Percentiles rank a stretch among this genome's conserved stretches.
Evolutionary conservation across 2,113 vertebrate genomes (phyloP).

Genomic region (Misgurnus anguillicaudatus): DNA sequence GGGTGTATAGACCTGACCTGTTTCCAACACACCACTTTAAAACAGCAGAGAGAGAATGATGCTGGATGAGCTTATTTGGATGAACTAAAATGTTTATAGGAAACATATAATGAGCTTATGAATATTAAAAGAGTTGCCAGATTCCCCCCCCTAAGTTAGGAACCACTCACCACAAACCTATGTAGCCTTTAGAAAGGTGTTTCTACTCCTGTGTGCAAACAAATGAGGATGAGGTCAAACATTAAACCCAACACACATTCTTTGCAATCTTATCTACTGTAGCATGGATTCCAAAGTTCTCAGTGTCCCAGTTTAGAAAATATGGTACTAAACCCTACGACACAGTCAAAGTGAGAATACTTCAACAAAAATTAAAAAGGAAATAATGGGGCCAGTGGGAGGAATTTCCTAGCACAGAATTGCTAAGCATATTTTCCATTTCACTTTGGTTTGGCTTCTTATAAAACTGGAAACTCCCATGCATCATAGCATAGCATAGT

Average conservation of each 20-base stretch:
- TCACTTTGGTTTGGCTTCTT: constrained; percentile 1
- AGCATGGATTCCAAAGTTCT: constrained; percentile 35
- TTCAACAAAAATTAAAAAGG: neutral
- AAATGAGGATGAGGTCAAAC: constrained; percentile 35
- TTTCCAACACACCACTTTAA: constrained; percentile 1
- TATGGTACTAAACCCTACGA: constrained; percentile 11
- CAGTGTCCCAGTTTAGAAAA: constrained; percentile 2
- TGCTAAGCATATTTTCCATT: neutral
- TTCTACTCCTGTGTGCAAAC: neutral
- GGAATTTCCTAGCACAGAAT: neutral
- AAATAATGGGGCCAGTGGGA: neutral
- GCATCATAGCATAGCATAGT: neutral
- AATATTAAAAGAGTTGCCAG: neutral
- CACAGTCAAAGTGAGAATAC: neutral
- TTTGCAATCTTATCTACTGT: constrained; percentile 32
- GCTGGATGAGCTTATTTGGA: constrained; percentile 15
- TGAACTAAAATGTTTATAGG: neutral
- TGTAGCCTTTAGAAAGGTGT: neutral
- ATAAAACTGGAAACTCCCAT: constrained; percentile 35
- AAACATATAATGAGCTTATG: neutral
- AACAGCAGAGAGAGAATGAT: neutral
- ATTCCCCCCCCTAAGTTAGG: too few relatives aligned
- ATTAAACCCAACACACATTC: constrained; percentile 47
- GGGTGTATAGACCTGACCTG: neutral
- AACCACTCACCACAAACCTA: neutral